phyloP scores from a whole-genome alignment of 2,113 vertebrate genomes.

The Aegithalos caudatus region DNA sequence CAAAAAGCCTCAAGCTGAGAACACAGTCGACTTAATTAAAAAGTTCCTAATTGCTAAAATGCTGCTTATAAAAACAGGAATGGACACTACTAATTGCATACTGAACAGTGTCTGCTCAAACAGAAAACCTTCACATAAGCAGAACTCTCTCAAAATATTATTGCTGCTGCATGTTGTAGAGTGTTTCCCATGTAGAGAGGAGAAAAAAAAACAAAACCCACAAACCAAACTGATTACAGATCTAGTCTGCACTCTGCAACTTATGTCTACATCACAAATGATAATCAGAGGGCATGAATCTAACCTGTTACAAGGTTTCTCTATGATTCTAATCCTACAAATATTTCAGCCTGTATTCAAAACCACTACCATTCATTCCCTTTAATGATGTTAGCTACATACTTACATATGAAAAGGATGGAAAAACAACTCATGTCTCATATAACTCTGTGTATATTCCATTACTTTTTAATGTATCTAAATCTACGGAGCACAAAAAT shows the following conservation, averaged over 20 bases:
- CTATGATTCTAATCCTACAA: not conserved
- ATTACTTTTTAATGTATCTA: not conserved
- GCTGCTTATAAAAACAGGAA: constrained; percentile 1
- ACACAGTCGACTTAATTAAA: constrained; percentile 37
- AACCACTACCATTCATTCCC: not conserved
- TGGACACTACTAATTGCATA: constrained; percentile 33
- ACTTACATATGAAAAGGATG: not conserved
- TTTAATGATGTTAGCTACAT: not conserved
- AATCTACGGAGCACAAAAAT: not conserved
- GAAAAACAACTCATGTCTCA: not conserved
- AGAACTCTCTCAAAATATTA: not conserved
- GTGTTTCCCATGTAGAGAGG: not conserved
- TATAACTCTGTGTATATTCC: not conserved
- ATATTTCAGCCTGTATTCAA: not conserved
- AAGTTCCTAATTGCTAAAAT: constrained; percentile 32
- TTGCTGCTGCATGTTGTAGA: not conserved
- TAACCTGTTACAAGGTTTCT: not conserved
- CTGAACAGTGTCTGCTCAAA: not conserved
- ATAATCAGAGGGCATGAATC: not conserved
- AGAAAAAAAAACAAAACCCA: not conserved
- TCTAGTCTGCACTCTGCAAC: not conserved
- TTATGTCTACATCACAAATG: not conserved
- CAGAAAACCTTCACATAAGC: not conserved
- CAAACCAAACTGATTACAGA: not conserved
- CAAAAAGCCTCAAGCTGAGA: constrained; percentile 39